Conservation (phyloP, 1,140 invertebrate species). For the Lithobius niger region DNA sequence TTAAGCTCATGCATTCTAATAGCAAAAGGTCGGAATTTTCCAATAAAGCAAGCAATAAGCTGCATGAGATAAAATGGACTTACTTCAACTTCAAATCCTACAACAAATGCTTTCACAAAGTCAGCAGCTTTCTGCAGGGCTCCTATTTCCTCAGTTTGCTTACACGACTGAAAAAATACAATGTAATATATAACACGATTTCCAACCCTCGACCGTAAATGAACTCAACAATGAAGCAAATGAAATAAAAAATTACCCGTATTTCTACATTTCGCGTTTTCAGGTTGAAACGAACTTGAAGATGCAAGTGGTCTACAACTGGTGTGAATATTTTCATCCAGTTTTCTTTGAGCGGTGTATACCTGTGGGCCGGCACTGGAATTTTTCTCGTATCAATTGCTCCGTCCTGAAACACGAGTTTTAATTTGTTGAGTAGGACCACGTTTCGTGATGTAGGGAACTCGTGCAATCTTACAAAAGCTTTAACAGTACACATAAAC, state of each 20-base stretch:
- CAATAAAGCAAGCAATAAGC: too few relatives aligned
- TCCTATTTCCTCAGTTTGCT: conserved; percentile 69
- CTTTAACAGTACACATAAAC: too few relatives aligned
- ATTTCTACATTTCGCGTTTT: conserved; percentile 85
- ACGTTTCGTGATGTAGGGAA: background rate
- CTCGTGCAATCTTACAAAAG: too few relatives aligned
- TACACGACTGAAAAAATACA: conserved; percentile 32
- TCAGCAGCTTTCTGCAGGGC: conserved; percentile 95
- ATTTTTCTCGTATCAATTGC: conserved; percentile 40
- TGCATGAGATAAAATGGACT: conserved; percentile 19
- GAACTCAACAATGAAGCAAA: background rate
- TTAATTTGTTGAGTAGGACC: background rate
- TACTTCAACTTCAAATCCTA: conserved; percentile 88
- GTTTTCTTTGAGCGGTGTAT: conserved; percentile 84
- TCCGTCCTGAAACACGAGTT: conserved; percentile 10
- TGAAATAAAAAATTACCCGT: conserved; percentile 24
- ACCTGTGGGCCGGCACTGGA: conserved; percentile 58
- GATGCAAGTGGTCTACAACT: conserved; percentile 83
- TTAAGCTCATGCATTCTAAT: too few relatives aligned
- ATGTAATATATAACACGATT: background rate
- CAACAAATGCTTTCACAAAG: conserved; percentile 92
- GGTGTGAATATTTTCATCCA: conserved; percentile 97
- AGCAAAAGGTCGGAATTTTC: too few relatives aligned
- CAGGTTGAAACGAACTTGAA: conserved; percentile 91
- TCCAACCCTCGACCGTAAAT: background rate